A percentile compares a stretch with the other conserved stretches of the same genome.
Conservation (phyloP, 2,888 invertebrate species). For the Tiliacea citrago region DNA sequence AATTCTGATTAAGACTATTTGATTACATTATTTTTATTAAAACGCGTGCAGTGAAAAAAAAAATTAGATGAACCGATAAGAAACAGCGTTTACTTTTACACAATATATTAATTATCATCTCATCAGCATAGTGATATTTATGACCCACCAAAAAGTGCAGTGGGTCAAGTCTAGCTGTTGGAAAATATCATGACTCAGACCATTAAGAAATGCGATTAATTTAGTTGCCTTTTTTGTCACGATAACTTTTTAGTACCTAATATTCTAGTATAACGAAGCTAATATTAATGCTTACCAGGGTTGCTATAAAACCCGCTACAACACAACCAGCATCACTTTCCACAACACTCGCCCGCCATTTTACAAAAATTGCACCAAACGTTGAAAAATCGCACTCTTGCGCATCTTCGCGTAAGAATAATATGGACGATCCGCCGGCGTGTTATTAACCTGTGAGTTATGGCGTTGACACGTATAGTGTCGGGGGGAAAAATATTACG, state of each 20-base stretch:
- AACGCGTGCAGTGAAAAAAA: not conserved
- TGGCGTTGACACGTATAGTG: slow-evolving; percentile 86
- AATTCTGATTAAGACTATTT: no score
- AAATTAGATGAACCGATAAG: not conserved
- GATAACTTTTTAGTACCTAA: not conserved
- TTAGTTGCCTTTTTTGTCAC: not conserved
- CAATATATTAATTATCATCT: not conserved
- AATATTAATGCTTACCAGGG: not conserved
- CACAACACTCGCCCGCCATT: slow-evolving; percentile 17
- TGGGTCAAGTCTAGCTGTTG: slow-evolving; percentile 1
- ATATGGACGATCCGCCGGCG: slow-evolving; percentile 76
- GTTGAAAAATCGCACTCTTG: slow-evolving; percentile 71
- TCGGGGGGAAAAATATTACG: slow-evolving; percentile 77
- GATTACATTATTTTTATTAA: not conserved
- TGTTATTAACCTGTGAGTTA: slow-evolving; percentile 88
- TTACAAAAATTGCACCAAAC: slow-evolving; percentile 66
- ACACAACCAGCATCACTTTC: not conserved
- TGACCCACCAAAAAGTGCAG: not conserved
- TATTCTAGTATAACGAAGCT: not conserved
- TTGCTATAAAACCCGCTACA: not conserved
- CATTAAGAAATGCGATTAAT: not conserved
- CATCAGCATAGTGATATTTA: not conserved
- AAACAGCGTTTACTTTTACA: not conserved
- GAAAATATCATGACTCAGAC: not conserved
- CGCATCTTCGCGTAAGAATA: slow-evolving; percentile 82